Evolutionary conservation across 1,140 invertebrate species (phyloP).

Genomic region (Paraescarpia echinospica): DNA sequence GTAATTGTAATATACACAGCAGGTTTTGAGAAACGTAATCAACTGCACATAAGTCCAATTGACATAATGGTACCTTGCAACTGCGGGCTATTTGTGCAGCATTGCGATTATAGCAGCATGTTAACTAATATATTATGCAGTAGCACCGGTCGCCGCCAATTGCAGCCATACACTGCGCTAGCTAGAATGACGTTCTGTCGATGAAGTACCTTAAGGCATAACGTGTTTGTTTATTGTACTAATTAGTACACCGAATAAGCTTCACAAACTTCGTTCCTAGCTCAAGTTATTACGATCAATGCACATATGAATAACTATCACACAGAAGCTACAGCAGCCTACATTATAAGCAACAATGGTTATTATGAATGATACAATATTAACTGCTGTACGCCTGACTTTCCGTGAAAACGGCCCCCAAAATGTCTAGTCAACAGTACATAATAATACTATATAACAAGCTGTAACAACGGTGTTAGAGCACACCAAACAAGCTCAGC

Average conservation of each 20-base stretch:
- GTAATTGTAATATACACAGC: background rate
- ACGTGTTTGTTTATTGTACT: background rate
- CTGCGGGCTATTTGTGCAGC: background rate
- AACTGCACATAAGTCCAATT: background rate
- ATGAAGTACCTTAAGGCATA: background rate
- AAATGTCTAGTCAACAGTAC: background rate
- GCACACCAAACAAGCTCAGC: conserved; percentile 3
- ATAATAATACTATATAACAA: too few relatives aligned
- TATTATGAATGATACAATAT: background rate
- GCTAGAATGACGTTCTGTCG: background rate
- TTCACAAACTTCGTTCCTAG: background rate
- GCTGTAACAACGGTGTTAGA: background rate
- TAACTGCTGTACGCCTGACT: too few relatives aligned
- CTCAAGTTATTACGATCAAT: background rate
- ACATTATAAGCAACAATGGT: background rate
- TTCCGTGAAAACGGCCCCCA: background rate
- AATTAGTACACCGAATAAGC: background rate
- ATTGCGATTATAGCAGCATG: background rate
- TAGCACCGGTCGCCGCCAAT: background rate
- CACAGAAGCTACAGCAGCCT: background rate
- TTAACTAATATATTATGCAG: background rate
- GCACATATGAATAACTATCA: background rate
- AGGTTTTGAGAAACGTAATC: background rate
- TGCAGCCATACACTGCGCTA: background rate
- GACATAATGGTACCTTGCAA: background rate